A percentile compares a stretch with the other conserved stretches of the same genome.
These are phyloP conservation scores for Aphelinus atriplicis DNA, from an alignment of 1,140 invertebrate species.

Conservation along the genomic window DNA sequence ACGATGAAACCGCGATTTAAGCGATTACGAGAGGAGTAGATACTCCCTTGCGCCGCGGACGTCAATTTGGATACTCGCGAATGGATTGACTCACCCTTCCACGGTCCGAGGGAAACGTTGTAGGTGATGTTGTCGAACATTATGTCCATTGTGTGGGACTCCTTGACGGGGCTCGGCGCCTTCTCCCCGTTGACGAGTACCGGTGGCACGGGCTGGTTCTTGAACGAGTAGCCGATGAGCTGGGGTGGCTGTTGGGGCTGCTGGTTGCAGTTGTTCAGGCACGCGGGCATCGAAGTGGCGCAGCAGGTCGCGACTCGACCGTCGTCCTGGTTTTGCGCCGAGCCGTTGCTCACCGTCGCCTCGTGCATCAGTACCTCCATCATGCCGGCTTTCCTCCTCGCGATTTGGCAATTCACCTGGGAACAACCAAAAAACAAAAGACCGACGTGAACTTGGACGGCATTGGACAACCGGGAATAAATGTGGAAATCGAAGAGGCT, in stretches of 20 bases:
- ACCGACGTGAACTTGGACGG: too few species aligned
- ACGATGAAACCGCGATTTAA: too few species aligned
- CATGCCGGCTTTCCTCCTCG: background rate
- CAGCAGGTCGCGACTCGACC: background rate
- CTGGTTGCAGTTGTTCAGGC: background rate
- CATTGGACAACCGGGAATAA: too few species aligned
- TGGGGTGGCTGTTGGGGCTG: background rate
- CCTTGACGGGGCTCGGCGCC: slow-evolving; percentile 10
- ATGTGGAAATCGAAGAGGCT: too few species aligned
- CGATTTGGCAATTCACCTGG: too few species aligned
- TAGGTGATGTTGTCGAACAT: slow-evolving; percentile 76
- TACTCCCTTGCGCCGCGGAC: too few species aligned
- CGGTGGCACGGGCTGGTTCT: background rate
- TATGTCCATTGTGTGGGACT: slow-evolving; percentile 72
- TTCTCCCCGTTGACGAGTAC: background rate
- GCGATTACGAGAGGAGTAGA: background rate
- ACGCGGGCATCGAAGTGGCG: background rate
- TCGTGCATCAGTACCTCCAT: slow-evolving; percentile 64
- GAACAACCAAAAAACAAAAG: too few species aligned
- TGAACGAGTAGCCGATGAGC: too few species aligned
- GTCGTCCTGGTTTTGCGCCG: background rate
- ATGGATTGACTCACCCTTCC: slow-evolving; percentile 69
- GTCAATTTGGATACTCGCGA: background rate
- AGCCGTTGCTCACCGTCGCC: slow-evolving; percentile 43
- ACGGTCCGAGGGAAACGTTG: slow-evolving; percentile 75